A percentile compares a stretch with the other conserved stretches of the same genome.
Conservation (phyloP, 2,113 vertebrate genomes). For the Ramphastos sulfuratus region DNA sequence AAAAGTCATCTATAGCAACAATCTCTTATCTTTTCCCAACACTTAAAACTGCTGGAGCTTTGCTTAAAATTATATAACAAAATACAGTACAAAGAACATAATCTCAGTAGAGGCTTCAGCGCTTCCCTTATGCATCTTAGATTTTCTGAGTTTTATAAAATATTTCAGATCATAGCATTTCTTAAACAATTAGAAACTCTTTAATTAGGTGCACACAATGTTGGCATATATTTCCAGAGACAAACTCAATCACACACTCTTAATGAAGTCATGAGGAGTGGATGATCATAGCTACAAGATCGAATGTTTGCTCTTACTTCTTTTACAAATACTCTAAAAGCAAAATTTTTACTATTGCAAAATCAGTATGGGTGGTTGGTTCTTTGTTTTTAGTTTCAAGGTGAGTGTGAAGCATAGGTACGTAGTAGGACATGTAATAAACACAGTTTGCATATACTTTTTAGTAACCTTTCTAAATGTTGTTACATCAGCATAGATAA, state of each 20-base stretch:
- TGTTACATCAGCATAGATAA: neutral
- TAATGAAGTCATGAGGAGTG: neutral
- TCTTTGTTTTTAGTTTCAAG: neutral
- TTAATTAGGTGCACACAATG: neutral
- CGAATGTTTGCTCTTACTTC: neutral
- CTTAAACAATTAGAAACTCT: neutral
- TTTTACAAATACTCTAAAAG: neutral
- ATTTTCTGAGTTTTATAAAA: neutral
- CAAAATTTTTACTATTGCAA: neutral
- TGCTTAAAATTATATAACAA: neutral
- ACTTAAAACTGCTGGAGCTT: neutral
- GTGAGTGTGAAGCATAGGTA: neutral
- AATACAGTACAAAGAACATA: neutral
- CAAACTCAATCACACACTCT: neutral
- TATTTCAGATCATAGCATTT: neutral
- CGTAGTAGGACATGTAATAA: neutral
- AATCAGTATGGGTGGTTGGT: neutral
- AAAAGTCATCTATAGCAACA: neutral
- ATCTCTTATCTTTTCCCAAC: neutral
- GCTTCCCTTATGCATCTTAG: neutral
- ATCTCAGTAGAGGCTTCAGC: neutral
- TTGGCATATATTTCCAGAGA: neutral
- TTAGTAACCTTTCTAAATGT: neutral
- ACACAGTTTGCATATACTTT: neutral
- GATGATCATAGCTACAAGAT: neutral